Conservation (phyloP, 2,113 vertebrate genomes). For the Trochalopteron elliotii region DNA sequence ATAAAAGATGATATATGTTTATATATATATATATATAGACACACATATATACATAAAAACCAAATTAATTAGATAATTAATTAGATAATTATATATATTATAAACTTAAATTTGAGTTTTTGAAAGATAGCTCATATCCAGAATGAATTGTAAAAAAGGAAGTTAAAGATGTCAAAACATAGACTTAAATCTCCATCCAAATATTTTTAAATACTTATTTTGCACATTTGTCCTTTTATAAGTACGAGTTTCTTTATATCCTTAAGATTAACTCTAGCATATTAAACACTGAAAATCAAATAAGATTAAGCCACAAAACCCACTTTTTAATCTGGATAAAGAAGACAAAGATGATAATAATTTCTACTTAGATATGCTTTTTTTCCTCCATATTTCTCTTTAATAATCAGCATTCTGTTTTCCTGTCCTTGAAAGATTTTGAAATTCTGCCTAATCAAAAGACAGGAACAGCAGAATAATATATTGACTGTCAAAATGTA, state of each 20-base stretch:
- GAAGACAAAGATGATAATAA: background rate
- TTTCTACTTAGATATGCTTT: background rate
- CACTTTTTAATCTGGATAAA: background rate
- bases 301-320: background rate
- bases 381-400: background rate
- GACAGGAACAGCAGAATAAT: background rate
- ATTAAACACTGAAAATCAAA: background rate
- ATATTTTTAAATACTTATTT: background rate
- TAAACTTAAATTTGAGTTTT: background rate
- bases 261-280: background rate
- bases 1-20: background rate
- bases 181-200: background rate
- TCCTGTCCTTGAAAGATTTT: background rate
- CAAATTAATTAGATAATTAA: background rate
- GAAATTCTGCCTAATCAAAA: background rate
- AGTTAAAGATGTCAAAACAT: background rate
- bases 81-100: too few relatives aligned
- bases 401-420: background rate
- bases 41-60: background rate
- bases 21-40: background rate
- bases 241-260: background rate
- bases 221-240: background rate
- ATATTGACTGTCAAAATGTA: background rate
- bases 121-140: background rate
- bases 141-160: background rate